Evolutionary conservation across 2,888 invertebrate species (phyloP).

Genomic region (Anticlea derivata): DNA sequence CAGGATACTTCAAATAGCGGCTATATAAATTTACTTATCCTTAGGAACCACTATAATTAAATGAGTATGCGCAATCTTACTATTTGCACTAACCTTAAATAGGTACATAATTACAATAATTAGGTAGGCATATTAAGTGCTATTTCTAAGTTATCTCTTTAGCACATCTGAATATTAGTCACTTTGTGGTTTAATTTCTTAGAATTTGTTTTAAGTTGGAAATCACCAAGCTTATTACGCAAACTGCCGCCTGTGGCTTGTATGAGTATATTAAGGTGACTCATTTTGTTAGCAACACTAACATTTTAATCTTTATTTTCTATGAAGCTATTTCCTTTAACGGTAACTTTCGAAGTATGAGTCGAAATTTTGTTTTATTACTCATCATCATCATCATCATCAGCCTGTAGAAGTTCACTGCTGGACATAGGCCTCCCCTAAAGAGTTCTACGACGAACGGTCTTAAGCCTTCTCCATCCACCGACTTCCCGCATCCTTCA

Average conservation of each 20-base stretch:
- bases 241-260: constrained; percentile 4
- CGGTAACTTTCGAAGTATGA: no score
- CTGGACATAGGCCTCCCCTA: no score
- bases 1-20: no score
- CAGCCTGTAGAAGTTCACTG: no score
- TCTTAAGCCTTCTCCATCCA: no score
- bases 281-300: constrained; percentile 7
- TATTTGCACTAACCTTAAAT: not conserved
- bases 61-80: not conserved
- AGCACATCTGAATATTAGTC: constrained; percentile 44
- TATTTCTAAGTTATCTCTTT: constrained; percentile 55
- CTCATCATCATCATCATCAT: no score
- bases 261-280: constrained; percentile 16
- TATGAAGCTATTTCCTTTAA: no score
- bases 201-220: constrained; percentile 12
- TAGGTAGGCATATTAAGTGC: constrained; percentile 46
- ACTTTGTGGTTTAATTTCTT: constrained; percentile 34
- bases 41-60: no score
- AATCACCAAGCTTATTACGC: constrained; percentile 16
- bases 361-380: no score
- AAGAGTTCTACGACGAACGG: no score
- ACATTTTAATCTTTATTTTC: not conserved
- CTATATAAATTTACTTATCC: no score
- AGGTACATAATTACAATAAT: constrained; percentile 52
- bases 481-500: no score